These are phyloP conservation scores for Diplazon laetatorius DNA, from an alignment of 2,888 invertebrate genomes.

Conservation along the genomic window DNA sequence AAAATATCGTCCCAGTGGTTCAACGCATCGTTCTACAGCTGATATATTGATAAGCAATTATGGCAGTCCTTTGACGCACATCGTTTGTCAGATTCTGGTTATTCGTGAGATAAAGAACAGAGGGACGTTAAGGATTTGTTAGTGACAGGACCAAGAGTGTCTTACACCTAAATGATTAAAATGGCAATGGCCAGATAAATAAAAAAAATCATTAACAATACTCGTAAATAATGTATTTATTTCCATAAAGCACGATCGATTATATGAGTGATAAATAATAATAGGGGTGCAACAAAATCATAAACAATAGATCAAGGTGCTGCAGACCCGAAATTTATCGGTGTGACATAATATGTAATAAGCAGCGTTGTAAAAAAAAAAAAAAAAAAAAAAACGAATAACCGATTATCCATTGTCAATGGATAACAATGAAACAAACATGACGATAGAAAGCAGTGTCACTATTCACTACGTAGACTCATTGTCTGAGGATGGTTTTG, in stretches of 20 bases:
- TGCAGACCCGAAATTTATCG: neutral
- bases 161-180: conserved; percentile 2
- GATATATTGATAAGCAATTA: conserved; percentile 30
- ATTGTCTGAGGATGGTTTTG: neutral
- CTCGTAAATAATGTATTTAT: conserved; percentile 46
- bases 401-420: conserved; percentile 40
- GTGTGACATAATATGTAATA: conserved; percentile 24
- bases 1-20: neutral
- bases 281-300: conserved; percentile 26
- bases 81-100: conserved; percentile 39
- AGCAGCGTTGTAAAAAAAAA: no score
- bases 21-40: conserved; percentile 38
- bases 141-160: neutral
- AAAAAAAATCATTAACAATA: conserved; percentile 25
- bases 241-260: conserved; percentile 41
- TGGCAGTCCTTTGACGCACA: conserved; percentile 27
- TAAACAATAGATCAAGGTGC: conserved; percentile 27
- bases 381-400: conserved; percentile 49
- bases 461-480: neutral
- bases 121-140: conserved; percentile 17
- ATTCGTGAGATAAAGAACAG: conserved; percentile 12
- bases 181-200: conserved; percentile 2
- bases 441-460: conserved; percentile 1
- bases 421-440: neutral
- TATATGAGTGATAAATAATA: neutral